phyloP scores from a whole-genome alignment of 2,113 vertebrate genomes.

The Himantopus leucocephalus region DNA sequence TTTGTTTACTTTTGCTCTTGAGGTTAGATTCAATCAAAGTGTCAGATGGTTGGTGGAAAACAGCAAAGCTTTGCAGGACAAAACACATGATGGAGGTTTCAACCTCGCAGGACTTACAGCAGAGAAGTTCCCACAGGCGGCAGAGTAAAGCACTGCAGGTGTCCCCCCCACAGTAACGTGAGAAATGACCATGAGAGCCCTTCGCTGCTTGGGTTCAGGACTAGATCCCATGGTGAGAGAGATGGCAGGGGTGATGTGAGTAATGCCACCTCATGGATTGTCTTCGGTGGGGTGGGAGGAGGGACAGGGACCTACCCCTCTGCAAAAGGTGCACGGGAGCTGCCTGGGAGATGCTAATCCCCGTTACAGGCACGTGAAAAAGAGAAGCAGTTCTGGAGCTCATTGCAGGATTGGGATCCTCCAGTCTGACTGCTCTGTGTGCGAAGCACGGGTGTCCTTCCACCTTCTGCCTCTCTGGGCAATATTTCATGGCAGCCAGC shows the following conservation, averaged over 20 bases:
- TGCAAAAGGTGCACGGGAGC: accelerated
- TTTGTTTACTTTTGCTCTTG: not conserved
- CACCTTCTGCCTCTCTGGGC: not conserved
- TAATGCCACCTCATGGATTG: not conserved
- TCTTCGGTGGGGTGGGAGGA: not conserved
- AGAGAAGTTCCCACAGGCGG: not conserved
- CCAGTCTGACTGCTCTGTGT: not conserved
- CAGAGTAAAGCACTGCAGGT: not conserved
- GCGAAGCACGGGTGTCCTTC: not conserved
- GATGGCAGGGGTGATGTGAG: too few relatives aligned
- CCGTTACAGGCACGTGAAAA: not conserved
- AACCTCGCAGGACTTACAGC: not conserved
- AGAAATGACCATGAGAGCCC: not conserved
- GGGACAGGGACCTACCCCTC: not conserved
- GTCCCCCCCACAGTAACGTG: accelerated
- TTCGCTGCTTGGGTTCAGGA: not conserved
- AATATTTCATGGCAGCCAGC: not conserved
- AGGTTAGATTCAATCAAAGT: not conserved
- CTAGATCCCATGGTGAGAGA: accelerated
- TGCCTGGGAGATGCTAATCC: not conserved
- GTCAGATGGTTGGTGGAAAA: not conserved
- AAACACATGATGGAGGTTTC: not conserved
- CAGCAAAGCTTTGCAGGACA: not conserved
- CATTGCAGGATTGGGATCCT: not conserved
- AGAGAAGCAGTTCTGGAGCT: not conserved